Base-by-base conservation (phyloP, 2,797 vertebrate genomes). In the Apogon hyalosoma region DNA sequence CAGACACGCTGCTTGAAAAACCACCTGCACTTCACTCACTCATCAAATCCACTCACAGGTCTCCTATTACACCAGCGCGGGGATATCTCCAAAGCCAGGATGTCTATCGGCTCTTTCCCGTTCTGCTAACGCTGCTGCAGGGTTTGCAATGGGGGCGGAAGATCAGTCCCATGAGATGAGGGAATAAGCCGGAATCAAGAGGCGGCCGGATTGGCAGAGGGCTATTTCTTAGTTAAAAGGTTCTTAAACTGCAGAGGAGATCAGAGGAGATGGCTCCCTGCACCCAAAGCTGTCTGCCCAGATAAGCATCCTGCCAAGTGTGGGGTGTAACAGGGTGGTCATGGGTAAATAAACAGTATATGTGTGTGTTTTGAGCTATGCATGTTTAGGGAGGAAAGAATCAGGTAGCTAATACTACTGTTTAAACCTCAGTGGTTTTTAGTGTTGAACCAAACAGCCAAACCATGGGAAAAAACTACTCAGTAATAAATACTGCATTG, bases 211-310 rank as follows among this genome's bases (percentile, higher is more conserved):
- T 83, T 77, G 82, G 87, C 76, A 75, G 74, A 84, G 72, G 86
- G 81, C 85, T 84, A 82, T 88, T 91, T 90, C 86, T 88, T 84
- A 91, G 91, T 92, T 92, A 92, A 93, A 93, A 90, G 91, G 90
- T 81, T 91, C 88, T 89, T 91, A 90, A 91, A 92, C 88, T 89
- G 88, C 86, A 89, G 86, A 80, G 79, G 75, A 90, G 88, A 91
- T 92, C 90, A 92, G 83, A 88, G 82, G 84, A 88, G 91, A 89
- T 87, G 85, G 86, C 85, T 89, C 85, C 77, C 75, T 31, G 80
- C 49, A 63, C 80, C 79, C 85, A 82, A 83, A 89, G 87, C 90
- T 88, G 88, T 90, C 88, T 86, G 86, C 65, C 79, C 81, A 87
- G 89, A 91, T 92, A 92, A 92, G 88, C 84, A 88, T 92, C 86